Evolutionary conservation across 2,888 invertebrate species (phyloP).

Genomic region (Cactoblastis cactorum): DNA sequence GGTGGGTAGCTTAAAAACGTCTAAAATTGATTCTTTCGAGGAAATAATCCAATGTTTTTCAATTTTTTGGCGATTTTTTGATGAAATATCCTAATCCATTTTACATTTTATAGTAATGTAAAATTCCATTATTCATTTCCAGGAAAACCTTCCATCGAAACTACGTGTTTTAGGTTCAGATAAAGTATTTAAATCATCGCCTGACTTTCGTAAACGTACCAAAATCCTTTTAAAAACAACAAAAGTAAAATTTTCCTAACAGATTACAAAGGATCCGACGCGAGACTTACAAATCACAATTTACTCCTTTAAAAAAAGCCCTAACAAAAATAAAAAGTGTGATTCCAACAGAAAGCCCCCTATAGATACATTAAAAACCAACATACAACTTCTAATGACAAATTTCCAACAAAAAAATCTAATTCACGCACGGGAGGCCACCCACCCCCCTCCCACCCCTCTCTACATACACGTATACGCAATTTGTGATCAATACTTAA

Average conservation of each 20-base stretch:
- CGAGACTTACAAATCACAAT: neutral
- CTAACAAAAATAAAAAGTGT: neutral
- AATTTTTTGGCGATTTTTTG: no score
- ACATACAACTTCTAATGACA: slow-evolving; percentile 58
- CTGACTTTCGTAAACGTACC: no score
- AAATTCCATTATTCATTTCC: no score
- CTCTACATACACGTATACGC: slow-evolving; percentile 58
- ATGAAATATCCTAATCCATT: no score
- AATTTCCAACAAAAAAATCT: slow-evolving; percentile 66
- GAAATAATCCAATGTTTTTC: no score
- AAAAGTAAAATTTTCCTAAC: neutral
- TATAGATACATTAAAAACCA: slow-evolving; percentile 29
- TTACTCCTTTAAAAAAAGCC: neutral
- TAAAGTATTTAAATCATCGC: no score
- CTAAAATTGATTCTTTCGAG: no score
- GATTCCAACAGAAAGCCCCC: slow-evolving; percentile 1
- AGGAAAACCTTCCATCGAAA: no score
- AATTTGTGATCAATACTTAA: slow-evolving; percentile 80
- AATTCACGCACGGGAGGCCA: slow-evolving; percentile 60
- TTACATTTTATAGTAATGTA: no score
- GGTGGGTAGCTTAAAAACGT: no score
- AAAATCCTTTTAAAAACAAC: neutral
- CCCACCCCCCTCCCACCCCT: slow-evolving; percentile 24
- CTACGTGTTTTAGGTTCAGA: no score
- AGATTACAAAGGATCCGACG: neutral